These are phyloP conservation scores for Omphaloscelis lunosa DNA, from an alignment of 2,888 invertebrate genomes.

Conservation along the genomic window DNA sequence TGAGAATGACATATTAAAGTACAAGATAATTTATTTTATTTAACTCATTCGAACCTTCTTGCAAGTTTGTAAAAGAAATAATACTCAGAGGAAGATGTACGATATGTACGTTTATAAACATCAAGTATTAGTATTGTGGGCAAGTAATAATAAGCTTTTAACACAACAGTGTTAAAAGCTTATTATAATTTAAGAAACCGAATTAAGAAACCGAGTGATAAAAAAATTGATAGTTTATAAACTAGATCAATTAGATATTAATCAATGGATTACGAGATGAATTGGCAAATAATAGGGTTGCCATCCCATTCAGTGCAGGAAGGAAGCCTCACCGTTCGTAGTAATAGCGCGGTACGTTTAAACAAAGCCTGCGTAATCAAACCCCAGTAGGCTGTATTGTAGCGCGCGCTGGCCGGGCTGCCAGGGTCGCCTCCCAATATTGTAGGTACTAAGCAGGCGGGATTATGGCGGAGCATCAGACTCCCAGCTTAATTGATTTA, in stretches of 20 bases:
- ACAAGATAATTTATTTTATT: constrained; percentile 23
- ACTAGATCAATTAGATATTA: no score
- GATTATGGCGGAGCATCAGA: constrained; percentile 75
- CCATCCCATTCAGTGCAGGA: constrained; percentile 19
- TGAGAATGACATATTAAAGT: constrained; percentile 28
- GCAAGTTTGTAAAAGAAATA: neutral
- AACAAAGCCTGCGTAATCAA: constrained; percentile 67
- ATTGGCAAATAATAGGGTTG: constrained; percentile 28
- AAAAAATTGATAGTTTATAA: no score
- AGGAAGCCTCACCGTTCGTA: constrained; percentile 22
- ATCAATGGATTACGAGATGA: constrained; percentile 24
- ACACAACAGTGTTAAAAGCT: neutral
- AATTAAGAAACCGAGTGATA: no score
- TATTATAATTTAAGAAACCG: no score
- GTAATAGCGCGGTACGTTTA: constrained; percentile 46
- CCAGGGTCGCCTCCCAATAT: constrained; percentile 67
- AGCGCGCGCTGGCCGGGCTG: constrained; percentile 27
- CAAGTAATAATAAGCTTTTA: no score
- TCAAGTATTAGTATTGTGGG: neutral
- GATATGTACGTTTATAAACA: neutral
- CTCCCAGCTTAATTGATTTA: constrained; percentile 78
- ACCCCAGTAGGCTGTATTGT: constrained; percentile 51
- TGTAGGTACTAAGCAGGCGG: constrained; percentile 65
- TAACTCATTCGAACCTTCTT: neutral
- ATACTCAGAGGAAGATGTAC: neutral